Percentiles rank a stretch among this genome's conserved stretches.
phyloP scores from a whole-genome alignment of 2,888 invertebrate species.

The Drosophila siamana region DNA sequence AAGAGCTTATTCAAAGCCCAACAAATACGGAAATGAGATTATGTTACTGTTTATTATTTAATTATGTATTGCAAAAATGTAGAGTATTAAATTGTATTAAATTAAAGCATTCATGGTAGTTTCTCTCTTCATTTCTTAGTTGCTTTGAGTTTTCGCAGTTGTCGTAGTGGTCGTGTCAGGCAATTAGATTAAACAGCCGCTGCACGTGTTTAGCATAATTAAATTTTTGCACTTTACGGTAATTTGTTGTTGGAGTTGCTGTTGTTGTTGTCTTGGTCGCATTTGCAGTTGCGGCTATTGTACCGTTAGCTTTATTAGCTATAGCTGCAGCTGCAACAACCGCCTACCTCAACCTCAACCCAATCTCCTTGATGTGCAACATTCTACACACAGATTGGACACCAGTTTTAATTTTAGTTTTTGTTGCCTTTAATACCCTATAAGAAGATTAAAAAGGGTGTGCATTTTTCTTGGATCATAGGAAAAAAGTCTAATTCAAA shows the following conservation, averaged over 20 bases:
- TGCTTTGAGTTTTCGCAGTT: slow-evolving; percentile 21
- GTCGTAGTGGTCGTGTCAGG: slow-evolving; percentile 55
- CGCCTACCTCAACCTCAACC: slow-evolving; percentile 48
- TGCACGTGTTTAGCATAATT: slow-evolving; percentile 77
- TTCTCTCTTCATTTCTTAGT: background rate
- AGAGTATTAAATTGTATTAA: background rate
- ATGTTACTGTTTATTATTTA: too few species aligned
- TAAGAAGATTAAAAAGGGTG: background rate
- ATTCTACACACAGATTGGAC: slow-evolving; percentile 41
- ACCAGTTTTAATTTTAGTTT: slow-evolving; percentile 65
- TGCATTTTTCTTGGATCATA: background rate
- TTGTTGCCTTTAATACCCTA: slow-evolving; percentile 15
- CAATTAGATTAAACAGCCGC: slow-evolving; percentile 68
- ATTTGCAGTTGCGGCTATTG: slow-evolving; percentile 22
- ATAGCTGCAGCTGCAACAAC: slow-evolving; percentile 64
- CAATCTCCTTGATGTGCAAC: slow-evolving; percentile 45
- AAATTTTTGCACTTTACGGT: slow-evolving; percentile 70
- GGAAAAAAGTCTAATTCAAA: too few species aligned
- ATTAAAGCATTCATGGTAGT: background rate
- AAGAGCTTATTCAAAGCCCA: too few species aligned
- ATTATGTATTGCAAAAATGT: background rate
- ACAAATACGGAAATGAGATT: too few species aligned
- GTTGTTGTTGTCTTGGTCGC: slow-evolving; percentile 25
- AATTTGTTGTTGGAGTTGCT: slow-evolving; percentile 53
- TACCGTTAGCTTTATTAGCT: slow-evolving; percentile 78